Base-by-base conservation (phyloP, 2,888 invertebrate genomes). In the Perithous albicinctus region DNA sequence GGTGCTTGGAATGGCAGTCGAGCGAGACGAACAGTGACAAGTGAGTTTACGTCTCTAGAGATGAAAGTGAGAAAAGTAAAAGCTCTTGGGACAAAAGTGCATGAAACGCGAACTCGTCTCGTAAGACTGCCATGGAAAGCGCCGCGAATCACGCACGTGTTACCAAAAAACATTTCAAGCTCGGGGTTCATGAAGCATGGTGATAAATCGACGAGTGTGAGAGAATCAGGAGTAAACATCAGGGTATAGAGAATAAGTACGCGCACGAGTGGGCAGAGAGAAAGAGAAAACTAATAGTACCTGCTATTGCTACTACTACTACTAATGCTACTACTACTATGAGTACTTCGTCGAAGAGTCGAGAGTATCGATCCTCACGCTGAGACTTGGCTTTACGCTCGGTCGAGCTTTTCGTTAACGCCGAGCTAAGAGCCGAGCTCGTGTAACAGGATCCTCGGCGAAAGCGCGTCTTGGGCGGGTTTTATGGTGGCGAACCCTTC, bases 391-490 rank as follows among this genome's bases (percentile, higher is more conserved):
- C 86, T 87, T 88, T 83, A 88, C 87, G 88, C 86, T 88, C 87
- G 87, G 86, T 86, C 87, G 88, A 86, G 87, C 89, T 89, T 89
- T 89, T 89, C 89, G 89, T 89, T 88, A 88, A 86, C 86, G 87
- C 87, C 85, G 86, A 86, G 86, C 87, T 87, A 89, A 87, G 87
- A 89, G 87, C 84, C 85, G 85, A 85, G 88, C 87, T 87, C 85
- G 84, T 88, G 88, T 89, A 89, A 89, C 88, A 86, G 87, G 86
- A 90, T 89, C 88, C 88, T 87, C 86, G 87, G 85, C 85, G 88
- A 89, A 89, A 89, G 88, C 86, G 87, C 86, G 82, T 82, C 87
- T 89, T 88, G 85, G 87, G 86, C n/a, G 29, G 69, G 87, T 87
- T 89, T 89, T 87, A 87, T 87, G 87, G 78, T 51, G 66, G 59